Conservation (phyloP, 2,113 vertebrate genomes). For the Chionis minor region DNA sequence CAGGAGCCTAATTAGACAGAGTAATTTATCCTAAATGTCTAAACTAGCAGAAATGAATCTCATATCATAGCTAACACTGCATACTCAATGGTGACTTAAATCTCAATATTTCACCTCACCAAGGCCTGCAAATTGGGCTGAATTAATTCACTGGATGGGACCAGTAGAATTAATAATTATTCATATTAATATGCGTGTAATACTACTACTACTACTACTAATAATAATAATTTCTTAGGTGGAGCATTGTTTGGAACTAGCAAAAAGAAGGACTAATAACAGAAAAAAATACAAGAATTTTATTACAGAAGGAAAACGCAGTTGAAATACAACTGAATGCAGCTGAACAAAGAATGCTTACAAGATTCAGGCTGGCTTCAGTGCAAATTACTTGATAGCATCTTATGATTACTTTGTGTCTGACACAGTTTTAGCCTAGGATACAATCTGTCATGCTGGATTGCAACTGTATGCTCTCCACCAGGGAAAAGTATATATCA, state of each 20-base stretch:
- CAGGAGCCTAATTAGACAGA: background rate
- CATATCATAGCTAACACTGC: background rate
- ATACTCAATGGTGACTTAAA: background rate
- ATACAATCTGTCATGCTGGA: slow-evolving; percentile 60
- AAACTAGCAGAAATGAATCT: background rate
- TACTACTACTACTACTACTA: background rate
- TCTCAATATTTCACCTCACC: background rate
- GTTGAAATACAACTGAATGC: background rate
- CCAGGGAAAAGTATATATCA: slow-evolving; percentile 63
- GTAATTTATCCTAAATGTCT: background rate
- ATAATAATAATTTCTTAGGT: background rate
- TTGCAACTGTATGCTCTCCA: slow-evolving; percentile 53
- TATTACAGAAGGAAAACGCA: background rate
- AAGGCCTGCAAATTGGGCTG: background rate
- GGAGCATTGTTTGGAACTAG: rapidly evolving
- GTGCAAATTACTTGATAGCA: slow-evolving; percentile 42
- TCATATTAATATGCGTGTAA: background rate
- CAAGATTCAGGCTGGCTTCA: slow-evolving; percentile 13
- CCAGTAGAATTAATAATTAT: background rate
- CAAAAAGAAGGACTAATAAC: background rate
- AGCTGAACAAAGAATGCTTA: slow-evolving; percentile 14
- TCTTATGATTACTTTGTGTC: slow-evolving; percentile 56
- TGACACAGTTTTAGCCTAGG: slow-evolving; percentile 51
- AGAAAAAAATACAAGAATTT: background rate
- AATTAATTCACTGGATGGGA: background rate